Percentiles rank a stretch among this genome's conserved stretches.
phyloP scores from a whole-genome alignment of 2,797 vertebrate genomes.

The Coreius guichenoti region DNA sequence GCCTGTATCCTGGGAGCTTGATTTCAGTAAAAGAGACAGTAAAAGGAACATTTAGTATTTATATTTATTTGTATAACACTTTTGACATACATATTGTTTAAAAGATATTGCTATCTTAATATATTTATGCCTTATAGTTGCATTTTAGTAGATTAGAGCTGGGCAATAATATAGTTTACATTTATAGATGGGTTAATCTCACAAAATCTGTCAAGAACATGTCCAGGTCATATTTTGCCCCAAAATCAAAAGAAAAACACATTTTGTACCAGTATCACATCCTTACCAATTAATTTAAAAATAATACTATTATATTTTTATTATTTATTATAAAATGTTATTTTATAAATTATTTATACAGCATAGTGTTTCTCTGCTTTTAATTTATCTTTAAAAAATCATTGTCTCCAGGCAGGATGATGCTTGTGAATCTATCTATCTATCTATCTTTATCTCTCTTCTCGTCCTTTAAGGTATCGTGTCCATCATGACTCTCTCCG shows the following conservation, averaged over 20 bases:
- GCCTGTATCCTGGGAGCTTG: not conserved
- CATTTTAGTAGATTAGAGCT: not conserved
- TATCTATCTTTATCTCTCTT: not conserved
- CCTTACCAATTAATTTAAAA: not conserved
- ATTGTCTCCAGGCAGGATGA: not conserved
- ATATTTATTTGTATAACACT: not conserved
- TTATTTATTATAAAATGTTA: no score
- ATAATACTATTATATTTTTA: no score
- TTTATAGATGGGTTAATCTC: not conserved
- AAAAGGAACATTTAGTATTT: not conserved
- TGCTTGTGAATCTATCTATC: not conserved
- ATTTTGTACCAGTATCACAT: not conserved
- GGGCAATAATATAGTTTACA: not conserved
- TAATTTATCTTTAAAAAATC: not conserved
- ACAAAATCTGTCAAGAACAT: not conserved
- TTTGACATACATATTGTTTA: not conserved
- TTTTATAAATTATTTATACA: not conserved
- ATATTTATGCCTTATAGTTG: not conserved
- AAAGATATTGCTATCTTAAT: not conserved
- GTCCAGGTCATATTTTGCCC: no score
- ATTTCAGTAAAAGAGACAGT: not conserved
- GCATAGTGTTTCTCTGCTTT: not conserved
- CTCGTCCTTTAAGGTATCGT: slow-evolving; percentile 82
- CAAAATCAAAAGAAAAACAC: no score
- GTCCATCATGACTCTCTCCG: slow-evolving; percentile 90